These are phyloP conservation scores for Catagonus wagneri DNA, from an alignment of 2,113 vertebrate species.

Conservation along the genomic window DNA sequence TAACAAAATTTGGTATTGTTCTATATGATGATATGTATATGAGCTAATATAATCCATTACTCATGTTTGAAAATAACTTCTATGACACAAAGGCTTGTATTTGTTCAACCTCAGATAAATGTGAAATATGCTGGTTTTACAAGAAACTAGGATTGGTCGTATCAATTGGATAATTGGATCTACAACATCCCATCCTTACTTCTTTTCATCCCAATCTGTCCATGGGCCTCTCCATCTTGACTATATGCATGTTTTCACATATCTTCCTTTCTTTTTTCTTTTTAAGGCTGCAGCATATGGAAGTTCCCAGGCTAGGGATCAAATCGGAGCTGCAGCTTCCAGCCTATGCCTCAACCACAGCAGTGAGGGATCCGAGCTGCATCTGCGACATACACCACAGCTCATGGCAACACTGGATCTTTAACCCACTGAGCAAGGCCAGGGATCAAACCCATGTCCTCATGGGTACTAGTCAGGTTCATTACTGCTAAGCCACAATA, in stretches of 20 bases:
- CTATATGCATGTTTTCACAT: background rate
- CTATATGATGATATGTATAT: background rate
- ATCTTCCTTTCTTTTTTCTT: background rate
- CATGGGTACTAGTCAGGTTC: no score
- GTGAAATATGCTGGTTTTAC: background rate
- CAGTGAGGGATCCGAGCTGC: no score
- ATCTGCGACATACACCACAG: no score
- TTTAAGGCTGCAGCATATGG: no score
- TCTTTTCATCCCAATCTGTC: background rate
- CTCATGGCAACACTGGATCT: no score
- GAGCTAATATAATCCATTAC: background rate
- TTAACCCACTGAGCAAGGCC: no score
- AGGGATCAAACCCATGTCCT: no score
- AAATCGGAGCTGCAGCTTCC: no score
- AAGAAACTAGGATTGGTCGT: background rate
- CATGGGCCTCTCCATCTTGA: background rate
- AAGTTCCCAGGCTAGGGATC: no score
- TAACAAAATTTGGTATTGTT: background rate
- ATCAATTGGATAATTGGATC: background rate
- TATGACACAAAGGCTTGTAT: background rate
- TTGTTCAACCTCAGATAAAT: background rate
- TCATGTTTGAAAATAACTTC: conserved; percentile 9
- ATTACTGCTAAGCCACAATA: no score
- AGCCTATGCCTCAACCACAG: no score
- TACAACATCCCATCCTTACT: background rate